phyloP scores from a whole-genome alignment of 2,888 invertebrate genomes.

The Clitarchus hookeri region DNA sequence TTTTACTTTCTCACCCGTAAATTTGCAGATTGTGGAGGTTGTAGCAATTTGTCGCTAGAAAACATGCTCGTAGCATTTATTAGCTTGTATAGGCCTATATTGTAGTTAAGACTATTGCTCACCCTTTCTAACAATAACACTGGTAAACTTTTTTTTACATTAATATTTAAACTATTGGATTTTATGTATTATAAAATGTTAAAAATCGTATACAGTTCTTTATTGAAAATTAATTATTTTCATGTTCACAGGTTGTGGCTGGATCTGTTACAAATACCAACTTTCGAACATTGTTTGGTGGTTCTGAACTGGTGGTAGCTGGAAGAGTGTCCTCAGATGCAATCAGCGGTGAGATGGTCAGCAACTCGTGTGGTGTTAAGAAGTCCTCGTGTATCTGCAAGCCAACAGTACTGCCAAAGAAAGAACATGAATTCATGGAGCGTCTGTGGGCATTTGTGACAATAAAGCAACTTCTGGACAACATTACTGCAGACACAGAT shows the following conservation, averaged over 20 bases:
- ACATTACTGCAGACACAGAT: slow-evolving; percentile 24
- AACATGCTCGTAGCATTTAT: too few species aligned
- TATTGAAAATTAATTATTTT: neutral
- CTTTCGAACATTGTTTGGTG: slow-evolving; percentile 65
- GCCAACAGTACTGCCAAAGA: neutral
- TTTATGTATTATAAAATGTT: too few species aligned
- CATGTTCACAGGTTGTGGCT: slow-evolving; percentile 54
- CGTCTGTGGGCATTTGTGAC: slow-evolving; percentile 70
- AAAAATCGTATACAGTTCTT: too few species aligned
- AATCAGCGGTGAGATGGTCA: slow-evolving; percentile 30
- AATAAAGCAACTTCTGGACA: slow-evolving; percentile 62
- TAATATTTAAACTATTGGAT: too few species aligned
- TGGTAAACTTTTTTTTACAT: too few species aligned
- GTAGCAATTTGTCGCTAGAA: too few species aligned
- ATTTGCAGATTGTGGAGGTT: too few species aligned
- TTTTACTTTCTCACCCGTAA: too few species aligned
- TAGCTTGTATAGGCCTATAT: too few species aligned
- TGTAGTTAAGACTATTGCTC: too few species aligned
- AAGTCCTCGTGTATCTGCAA: neutral
- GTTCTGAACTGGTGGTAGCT: slow-evolving; percentile 67
- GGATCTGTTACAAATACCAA: slow-evolving; percentile 58
- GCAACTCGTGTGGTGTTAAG: slow-evolving; percentile 7
- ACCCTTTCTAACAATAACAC: too few species aligned
- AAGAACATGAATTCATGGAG: slow-evolving; percentile 55
- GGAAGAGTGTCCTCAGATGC: slow-evolving; percentile 54